Evolutionary conservation across 2,888 invertebrate genomes (phyloP).

Genomic region (Torymus aiolomorphi): DNA sequence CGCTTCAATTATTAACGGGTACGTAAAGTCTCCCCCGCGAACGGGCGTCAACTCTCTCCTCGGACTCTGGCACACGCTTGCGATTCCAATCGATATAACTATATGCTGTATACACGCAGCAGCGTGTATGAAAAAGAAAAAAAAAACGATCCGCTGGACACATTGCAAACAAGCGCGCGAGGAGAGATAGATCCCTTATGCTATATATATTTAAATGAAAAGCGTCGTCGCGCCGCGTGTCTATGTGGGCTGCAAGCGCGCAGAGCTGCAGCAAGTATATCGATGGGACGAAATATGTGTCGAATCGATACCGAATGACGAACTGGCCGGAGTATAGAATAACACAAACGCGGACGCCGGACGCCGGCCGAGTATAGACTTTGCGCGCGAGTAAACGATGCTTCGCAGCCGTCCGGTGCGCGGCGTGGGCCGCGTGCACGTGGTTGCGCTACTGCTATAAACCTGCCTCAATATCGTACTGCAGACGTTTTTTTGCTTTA

Average conservation of each 20-base stretch:
- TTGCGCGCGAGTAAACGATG: no score
- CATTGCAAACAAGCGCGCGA: neutral
- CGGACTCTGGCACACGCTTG: neutral
- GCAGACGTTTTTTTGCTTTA: no score
- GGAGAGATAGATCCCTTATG: no score
- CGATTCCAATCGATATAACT: neutral
- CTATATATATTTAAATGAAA: no score
- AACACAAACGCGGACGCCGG: neutral
- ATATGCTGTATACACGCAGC: no score
- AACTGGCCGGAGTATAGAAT: neutral
- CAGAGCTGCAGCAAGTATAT: slow-evolving; percentile 52
- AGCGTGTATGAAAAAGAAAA: no score
- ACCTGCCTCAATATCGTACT: no score
- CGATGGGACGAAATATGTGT: slow-evolving; percentile 70
- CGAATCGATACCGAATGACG: slow-evolving; percentile 65
- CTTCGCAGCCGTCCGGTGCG: no score
- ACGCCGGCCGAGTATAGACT: no score
- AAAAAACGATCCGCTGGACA: no score
- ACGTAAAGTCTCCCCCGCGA: neutral
- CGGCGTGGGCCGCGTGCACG: neutral
- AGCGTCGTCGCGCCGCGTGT: no score
- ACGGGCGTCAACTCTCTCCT: neutral
- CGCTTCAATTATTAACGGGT: slow-evolving; percentile 24
- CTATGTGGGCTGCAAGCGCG: neutral
- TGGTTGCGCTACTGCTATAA: neutral